Base-by-base conservation (phyloP, 2,797 vertebrate species). In the Avahi laniger region DNA sequence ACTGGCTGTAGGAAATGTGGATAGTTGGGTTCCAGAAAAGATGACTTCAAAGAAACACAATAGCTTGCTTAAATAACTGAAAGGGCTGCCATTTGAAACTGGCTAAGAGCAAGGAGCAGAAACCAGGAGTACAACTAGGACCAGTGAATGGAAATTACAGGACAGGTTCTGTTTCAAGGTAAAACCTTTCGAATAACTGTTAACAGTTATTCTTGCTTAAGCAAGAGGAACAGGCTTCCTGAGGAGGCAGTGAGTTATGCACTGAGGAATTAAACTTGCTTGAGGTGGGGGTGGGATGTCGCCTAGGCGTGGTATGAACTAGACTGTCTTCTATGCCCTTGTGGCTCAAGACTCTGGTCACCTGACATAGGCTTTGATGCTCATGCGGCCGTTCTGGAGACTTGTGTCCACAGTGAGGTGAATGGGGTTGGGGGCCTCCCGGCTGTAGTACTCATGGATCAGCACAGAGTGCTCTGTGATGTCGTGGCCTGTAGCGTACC, bases 401-500 rank as follows among this genome's bases (percentile, higher is more conserved):
- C 99, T 99, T 0, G 99, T 99, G 98, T 99, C 99, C 96, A 99
- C 99, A 0, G 99, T 99, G 97, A 99, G 99, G 97, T 99, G 99
- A 72, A 99, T 99, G 83, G 99, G 99, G 97, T 99, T 99, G 94
- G 99, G 98, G 3, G 99, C 99, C 97, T 99, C 99, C 0, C 99
- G 99, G 98, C 99, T 99, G 98, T 99, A 99, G 92, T 99, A 99
- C 98, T 99, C 99, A 0, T 99, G 99, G 94, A 99, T 99, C 93
- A 99, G 98, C 95, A 99, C 99, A 0, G 99, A 99, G 97, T 99
- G 99, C 54, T 99, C 99, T 2, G 99, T 99, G 98, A 99, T 99
- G 98, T 99, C 99, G 5, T 99, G 99, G 76, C 99, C 99, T 5
- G 99, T 99, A 84, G 99, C 99, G 0, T 99, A 99, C 99, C 99